Evolutionary conservation across 2,888 invertebrate species (phyloP).

Genomic region (Drosophila nigritarsus): DNA sequence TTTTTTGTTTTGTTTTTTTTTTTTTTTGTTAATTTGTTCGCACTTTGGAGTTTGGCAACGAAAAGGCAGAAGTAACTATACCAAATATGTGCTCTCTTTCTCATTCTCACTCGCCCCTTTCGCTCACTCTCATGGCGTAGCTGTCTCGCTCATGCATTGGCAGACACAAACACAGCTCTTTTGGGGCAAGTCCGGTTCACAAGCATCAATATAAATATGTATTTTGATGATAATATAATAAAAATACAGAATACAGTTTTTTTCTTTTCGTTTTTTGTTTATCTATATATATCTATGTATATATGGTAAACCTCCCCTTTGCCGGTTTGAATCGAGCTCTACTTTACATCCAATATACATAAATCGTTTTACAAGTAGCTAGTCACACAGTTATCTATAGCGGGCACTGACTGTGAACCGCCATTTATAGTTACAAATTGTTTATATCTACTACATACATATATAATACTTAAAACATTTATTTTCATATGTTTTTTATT

Average conservation of each 20-base stretch:
- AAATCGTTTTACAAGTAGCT: slow-evolving; percentile 46
- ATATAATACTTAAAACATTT: slow-evolving; percentile 9
- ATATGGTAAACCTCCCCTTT: not conserved
- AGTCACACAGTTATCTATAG: slow-evolving; percentile 40
- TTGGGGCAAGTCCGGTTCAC: slow-evolving; percentile 6
- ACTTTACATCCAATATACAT: slow-evolving; percentile 41
- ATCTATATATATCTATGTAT: not conserved
- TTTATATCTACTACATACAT: slow-evolving; percentile 62
- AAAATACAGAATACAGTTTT: not conserved
- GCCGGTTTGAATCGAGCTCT: slow-evolving; percentile 2
- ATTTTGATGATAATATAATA: slow-evolving; percentile 2
- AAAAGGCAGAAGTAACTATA: slow-evolving; percentile 45
- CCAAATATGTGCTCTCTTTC: slow-evolving; percentile 11
- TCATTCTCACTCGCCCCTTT: not conserved
- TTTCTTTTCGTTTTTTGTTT: not conserved
- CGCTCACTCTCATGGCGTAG: not conserved
- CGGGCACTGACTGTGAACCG: slow-evolving; percentile 7
- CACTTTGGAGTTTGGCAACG: slow-evolving; percentile 58
- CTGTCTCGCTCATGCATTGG: not conserved
- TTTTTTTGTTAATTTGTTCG: slow-evolving; percentile 27
- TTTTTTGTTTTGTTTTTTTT: not conserved
- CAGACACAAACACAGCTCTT: not conserved
- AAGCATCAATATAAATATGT: slow-evolving; percentile 3
- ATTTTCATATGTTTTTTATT: slow-evolving; percentile 23
- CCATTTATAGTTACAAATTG: slow-evolving; percentile 47